Percentiles rank a stretch among this genome's conserved stretches.
These are phyloP conservation scores for Gymnorhina tibicen DNA, from an alignment of 2,113 vertebrate species.

Conservation along the genomic window DNA sequence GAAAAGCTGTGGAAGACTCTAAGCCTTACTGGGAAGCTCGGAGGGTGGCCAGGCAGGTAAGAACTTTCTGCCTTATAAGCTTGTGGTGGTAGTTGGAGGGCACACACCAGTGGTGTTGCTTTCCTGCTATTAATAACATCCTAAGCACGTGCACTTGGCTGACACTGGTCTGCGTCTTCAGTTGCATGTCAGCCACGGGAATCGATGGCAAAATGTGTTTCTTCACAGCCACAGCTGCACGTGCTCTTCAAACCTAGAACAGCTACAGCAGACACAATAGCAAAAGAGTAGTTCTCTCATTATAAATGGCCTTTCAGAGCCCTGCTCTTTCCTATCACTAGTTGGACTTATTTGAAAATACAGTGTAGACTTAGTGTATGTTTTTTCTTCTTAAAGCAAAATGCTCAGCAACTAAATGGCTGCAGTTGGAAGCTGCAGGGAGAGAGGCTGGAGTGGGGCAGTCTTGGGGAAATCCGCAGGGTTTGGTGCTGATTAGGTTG, in stretches of 20 bases:
- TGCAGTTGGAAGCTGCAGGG: background rate
- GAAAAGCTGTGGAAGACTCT: slow-evolving; percentile 94
- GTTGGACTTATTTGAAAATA: background rate
- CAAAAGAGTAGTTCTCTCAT: background rate
- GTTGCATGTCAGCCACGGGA: background rate
- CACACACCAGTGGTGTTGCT: background rate
- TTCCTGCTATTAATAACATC: background rate
- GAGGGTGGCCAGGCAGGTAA: slow-evolving; percentile 88
- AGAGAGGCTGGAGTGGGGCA: background rate
- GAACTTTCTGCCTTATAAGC: background rate
- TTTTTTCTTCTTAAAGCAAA: background rate
- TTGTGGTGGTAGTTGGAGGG: background rate
- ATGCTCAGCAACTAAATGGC: background rate
- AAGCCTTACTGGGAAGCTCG: slow-evolving; percentile 98
- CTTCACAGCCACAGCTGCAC: background rate
- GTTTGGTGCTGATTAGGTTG: background rate
- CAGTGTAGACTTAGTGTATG: background rate
- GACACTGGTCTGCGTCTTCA: background rate
- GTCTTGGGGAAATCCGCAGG: background rate
- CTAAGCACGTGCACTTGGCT: background rate
- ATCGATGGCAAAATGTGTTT: background rate
- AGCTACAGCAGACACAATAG: background rate
- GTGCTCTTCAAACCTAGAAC: background rate
- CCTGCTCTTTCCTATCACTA: background rate
- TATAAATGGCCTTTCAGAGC: background rate